These are phyloP conservation scores for Gallinago undulata DNA, from an alignment of 2,113 vertebrate species.

Conservation along the genomic window DNA sequence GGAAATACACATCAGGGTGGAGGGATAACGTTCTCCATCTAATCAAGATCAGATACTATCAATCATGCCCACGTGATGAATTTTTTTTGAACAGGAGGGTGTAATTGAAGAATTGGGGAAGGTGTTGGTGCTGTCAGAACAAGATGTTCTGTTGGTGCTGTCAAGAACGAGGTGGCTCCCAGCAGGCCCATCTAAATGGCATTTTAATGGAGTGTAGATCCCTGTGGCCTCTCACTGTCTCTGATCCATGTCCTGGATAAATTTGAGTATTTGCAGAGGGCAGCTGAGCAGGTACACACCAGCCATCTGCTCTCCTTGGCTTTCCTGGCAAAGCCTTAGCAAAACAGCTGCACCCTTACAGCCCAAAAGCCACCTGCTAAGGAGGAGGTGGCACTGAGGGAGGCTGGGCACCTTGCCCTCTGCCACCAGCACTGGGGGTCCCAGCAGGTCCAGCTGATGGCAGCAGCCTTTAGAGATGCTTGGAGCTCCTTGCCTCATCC, in stretches of 20 bases:
- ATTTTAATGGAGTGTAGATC: background rate
- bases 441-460: background rate
- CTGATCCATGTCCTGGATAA: fast-evolving
- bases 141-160: background rate
- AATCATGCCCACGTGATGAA: background rate
- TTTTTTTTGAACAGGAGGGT: background rate
- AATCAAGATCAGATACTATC: background rate
- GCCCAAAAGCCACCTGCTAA: background rate
- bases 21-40: background rate
- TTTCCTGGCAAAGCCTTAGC: background rate
- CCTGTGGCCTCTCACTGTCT: background rate
- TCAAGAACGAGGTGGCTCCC: background rate
- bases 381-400: background rate
- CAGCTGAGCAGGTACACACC: background rate
- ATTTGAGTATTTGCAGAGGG: background rate
- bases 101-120: background rate
- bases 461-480: background rate
- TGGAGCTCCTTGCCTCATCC: background rate
- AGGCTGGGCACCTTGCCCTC: background rate
- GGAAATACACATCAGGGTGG: background rate
- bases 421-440: background rate
- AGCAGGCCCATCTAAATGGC: background rate
- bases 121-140: background rate
- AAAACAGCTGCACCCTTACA: background rate
- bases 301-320: fast-evolving